phyloP scores from a whole-genome alignment of 1,140 invertebrate genomes.

The Drosophila albomicans region DNA sequence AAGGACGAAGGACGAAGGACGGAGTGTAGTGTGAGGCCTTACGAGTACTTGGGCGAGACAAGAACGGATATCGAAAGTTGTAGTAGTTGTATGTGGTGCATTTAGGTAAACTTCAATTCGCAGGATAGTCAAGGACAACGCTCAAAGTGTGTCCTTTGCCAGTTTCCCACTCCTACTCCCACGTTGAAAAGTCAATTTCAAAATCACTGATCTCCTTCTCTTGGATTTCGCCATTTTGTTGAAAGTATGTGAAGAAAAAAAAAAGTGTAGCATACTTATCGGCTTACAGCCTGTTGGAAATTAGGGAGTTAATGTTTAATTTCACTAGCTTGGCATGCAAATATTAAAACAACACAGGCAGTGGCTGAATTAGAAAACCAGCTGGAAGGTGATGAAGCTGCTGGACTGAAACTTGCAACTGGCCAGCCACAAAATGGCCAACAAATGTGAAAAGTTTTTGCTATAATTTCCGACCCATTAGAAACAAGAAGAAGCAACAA shows the following conservation, averaged over 20 bases:
- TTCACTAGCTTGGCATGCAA: slow-evolving; percentile 54
- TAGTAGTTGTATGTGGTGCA: too few species aligned
- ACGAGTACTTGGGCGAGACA: too few species aligned
- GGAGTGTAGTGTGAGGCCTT: too few species aligned
- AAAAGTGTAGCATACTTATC: slow-evolving; percentile 60
- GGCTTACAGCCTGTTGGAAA: slow-evolving; percentile 33
- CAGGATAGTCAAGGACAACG: too few species aligned
- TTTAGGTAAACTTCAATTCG: too few species aligned
- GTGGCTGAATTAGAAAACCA: slow-evolving; percentile 1
- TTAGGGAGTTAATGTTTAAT: slow-evolving; percentile 13
- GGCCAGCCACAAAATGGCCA: slow-evolving; percentile 69
- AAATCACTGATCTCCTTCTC: too few species aligned
- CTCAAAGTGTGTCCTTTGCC: too few species aligned
- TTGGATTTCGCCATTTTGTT: too few species aligned
- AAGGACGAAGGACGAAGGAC: neutral
- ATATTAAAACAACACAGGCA: slow-evolving; percentile 53
- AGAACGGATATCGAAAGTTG: too few species aligned
- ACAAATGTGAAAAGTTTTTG: slow-evolving; percentile 84
- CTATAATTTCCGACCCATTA: slow-evolving; percentile 70
- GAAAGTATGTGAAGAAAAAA: neutral
- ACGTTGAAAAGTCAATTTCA: too few species aligned
- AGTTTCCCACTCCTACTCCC: too few species aligned
- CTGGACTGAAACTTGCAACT: slow-evolving; percentile 53
- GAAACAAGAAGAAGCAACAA: slow-evolving; percentile 23
- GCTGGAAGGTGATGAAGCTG: neutral